These are phyloP conservation scores for Paramuricea clavata DNA, from an alignment of 92 coral and sea anemone species.

Conservation along the genomic window DNA sequence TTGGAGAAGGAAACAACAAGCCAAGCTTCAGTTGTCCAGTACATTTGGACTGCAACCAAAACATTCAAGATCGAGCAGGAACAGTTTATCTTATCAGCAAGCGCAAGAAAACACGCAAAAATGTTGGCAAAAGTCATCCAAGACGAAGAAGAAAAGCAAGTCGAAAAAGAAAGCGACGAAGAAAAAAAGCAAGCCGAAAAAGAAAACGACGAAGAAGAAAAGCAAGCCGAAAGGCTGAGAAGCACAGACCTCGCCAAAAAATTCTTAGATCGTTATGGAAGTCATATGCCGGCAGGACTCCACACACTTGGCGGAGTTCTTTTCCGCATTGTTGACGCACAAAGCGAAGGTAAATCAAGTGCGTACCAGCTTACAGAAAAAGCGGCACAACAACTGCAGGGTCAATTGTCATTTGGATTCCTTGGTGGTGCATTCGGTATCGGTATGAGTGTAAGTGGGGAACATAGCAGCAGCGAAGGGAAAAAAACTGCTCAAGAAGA, in stretches of 20 bases:
- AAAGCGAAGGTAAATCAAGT: neutral
- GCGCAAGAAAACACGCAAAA: conserved; percentile 38
- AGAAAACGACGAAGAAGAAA: too few relatives aligned
- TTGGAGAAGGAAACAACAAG: neutral
- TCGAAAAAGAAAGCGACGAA: neutral
- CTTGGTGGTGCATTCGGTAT: conserved; percentile 54
- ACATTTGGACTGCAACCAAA: conserved; percentile 50
- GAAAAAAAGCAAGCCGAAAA: too few relatives aligned
- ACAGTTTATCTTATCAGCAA: conserved; percentile 13
- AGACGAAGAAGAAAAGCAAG: neutral
- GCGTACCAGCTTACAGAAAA: conserved; percentile 39
- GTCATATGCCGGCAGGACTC: conserved; percentile 67
- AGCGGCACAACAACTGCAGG: conserved; percentile 49
- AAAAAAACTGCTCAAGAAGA: neutral
- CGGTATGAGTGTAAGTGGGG: conserved; percentile 36
- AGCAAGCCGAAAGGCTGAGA: neutral
- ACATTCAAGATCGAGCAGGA: conserved; percentile 46
- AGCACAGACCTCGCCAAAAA: conserved; percentile 33
- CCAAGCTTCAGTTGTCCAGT: conserved; percentile 46
- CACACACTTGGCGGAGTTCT: conserved; percentile 72
- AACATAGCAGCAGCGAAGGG: conserved; percentile 11
- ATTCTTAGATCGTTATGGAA: conserved; percentile 65
- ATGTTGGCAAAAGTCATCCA: neutral
- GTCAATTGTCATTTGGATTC: conserved; percentile 55
- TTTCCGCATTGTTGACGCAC: conserved; percentile 56